These are phyloP conservation scores for Pseudopodoces humilis DNA, from an alignment of 2,113 vertebrate genomes.

Conservation along the genomic window DNA sequence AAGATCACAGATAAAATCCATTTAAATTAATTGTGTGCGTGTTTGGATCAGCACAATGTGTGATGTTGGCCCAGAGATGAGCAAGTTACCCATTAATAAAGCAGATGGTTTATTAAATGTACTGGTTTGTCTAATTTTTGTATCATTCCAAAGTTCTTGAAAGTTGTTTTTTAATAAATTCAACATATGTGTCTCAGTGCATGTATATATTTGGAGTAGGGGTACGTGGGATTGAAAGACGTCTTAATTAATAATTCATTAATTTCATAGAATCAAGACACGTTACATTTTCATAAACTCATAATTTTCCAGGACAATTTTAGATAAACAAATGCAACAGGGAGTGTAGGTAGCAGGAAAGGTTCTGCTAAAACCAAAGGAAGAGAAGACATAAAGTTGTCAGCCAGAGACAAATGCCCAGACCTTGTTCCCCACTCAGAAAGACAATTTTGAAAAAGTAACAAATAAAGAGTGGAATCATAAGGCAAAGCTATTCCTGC, in stretches of 20 bases:
- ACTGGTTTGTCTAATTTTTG: not conserved
- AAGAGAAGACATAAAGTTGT: not conserved
- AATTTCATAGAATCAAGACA: not conserved
- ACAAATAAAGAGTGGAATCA: not conserved
- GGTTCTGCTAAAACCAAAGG: not conserved
- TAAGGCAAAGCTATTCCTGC: not conserved
- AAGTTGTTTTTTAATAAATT: not conserved
- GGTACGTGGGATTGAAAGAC: not conserved
- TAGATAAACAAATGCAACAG: not conserved
- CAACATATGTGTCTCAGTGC: not conserved
- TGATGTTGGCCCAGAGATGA: not conserved
- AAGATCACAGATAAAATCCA: not conserved
- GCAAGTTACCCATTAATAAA: not conserved
- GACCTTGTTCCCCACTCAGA: conserved; percentile 6
- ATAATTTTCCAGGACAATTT: not conserved
- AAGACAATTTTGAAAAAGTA: conserved; percentile 15
- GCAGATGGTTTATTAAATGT: not conserved
- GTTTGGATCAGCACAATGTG: not conserved
- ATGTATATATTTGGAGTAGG: not conserved
- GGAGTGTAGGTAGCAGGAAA: not conserved
- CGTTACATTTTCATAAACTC: not conserved
- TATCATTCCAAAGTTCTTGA: not conserved
- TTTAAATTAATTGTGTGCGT: not conserved
- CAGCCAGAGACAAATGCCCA: not conserved
- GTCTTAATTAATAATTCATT: not conserved